These are phyloP conservation scores for Drosophila hydei DNA, from an alignment of 1,140 invertebrate species.

Conservation along the genomic window DNA sequence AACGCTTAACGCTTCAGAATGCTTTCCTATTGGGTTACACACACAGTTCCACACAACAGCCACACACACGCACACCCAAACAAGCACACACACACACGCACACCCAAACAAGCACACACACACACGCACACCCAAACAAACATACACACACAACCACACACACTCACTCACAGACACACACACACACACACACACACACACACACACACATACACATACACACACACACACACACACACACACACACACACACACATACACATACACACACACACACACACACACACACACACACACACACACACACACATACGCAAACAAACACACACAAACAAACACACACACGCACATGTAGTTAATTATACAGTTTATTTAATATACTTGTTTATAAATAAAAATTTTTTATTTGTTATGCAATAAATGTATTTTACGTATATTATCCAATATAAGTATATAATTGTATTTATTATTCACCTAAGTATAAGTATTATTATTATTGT, in stretches of 20 bases:
- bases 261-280: too few relatives aligned
- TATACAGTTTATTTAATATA: neutral
- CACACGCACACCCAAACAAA: neutral
- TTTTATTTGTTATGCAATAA: constrained; percentile 9
- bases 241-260: neutral
- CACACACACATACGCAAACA: neutral
- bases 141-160: neutral
- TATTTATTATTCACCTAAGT: neutral
- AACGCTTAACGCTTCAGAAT: constrained; percentile 9
- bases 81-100: neutral
- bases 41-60: neutral
- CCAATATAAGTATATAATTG: constrained; percentile 4
- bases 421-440: constrained; percentile 6
- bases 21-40: constrained; percentile 3
- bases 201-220: neutral
- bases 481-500: too few relatives aligned
- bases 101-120: neutral
- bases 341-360: neutral
- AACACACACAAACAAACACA: neutral
- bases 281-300: neutral
- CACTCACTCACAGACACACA: too few relatives aligned
- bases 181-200: neutral
- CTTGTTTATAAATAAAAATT: neutral
- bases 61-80: neutral
- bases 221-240: neutral